Conservation (phyloP, 2,888 invertebrate genomes). For the Doris montereyensis region DNA sequence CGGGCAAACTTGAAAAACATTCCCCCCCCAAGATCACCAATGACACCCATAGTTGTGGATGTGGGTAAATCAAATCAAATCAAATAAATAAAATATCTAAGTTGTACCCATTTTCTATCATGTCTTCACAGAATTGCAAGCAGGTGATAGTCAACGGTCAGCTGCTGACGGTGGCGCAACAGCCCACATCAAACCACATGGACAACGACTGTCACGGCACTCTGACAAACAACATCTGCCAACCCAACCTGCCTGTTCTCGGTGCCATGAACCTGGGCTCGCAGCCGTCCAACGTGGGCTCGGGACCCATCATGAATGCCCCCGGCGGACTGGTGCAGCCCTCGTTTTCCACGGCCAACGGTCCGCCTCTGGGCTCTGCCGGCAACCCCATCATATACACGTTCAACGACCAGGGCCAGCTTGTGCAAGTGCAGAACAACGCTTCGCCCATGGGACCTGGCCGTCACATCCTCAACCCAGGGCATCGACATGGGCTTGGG, state of each 20-base stretch:
- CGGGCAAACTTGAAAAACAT: no score
- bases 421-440: slow-evolving; percentile 31
- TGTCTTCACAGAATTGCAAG: slow-evolving; percentile 26
- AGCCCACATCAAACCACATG: not conserved
- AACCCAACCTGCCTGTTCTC: not conserved
- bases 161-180: slow-evolving; percentile 32
- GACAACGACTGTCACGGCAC: not conserved
- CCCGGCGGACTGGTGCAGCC: not conserved
- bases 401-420: slow-evolving; percentile 36
- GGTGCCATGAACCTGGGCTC: not conserved
- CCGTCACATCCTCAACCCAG: no score
- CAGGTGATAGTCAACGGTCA: slow-evolving; percentile 40
- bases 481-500: no score
- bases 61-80: no score
- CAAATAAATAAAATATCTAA: no score
- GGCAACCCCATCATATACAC: slow-evolving; percentile 34
- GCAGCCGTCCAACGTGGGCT: not conserved
- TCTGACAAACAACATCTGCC: no score
- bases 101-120: no score
- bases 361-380: not conserved
- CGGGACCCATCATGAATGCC: not conserved
- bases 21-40: no score
- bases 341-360: not conserved
- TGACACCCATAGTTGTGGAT: no score
- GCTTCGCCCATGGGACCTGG: no score